Evolutionary conservation across 2,888 invertebrate species (phyloP), one percentile per base, ranked within the genome.

Genomic region (Himalopsyche japonica): DNA sequence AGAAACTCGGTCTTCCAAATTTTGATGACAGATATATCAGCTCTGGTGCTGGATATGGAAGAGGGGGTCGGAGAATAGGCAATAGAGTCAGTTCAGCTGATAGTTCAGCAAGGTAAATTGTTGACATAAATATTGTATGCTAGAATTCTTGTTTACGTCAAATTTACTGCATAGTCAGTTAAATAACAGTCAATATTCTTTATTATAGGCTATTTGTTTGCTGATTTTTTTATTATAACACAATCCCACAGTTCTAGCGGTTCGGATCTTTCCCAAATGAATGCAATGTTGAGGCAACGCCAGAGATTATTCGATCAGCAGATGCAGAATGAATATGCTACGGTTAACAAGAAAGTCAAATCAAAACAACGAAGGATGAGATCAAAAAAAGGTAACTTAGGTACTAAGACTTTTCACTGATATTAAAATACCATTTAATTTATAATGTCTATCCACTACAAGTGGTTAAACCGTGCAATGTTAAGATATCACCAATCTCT

Each of bases 61-160:
- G 48, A 12, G 82, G 86, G 12, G 78, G 83, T 20, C 84, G 83
- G 24, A 81, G 77, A 30, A 92, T 91, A 0, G 89, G 91, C 37
- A 92, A 92, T 85, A 90, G 92, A 88, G 89, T 91, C 32, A 92
- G 92, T 86, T 90, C 92, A 88, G 90, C 92, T 1, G 91, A 90
- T 20, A 92, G 92, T 88, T 91, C 91, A 12, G 91, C 91, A 57
- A 91, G 92, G 91, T 91, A 88, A 87, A 57, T 57, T 57, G 20
- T 20, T 15, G 20, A 57, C 15, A 43, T 15, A 32, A 3, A 32
- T 32, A 32, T 6, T 32, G 32, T 32, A 32, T 32, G n/a, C 32
- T 4, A 32, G 3, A 32, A 32, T 32, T 32, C 3, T 32, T 32
- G 43, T 43, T 15, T 15, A n/a, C n/a, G n/a, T n/a, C n/a, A n/a